These are phyloP conservation scores for Cyprinodon variegatus DNA, from an alignment of 2,113 vertebrate genomes.

Conservation along the genomic window DNA sequence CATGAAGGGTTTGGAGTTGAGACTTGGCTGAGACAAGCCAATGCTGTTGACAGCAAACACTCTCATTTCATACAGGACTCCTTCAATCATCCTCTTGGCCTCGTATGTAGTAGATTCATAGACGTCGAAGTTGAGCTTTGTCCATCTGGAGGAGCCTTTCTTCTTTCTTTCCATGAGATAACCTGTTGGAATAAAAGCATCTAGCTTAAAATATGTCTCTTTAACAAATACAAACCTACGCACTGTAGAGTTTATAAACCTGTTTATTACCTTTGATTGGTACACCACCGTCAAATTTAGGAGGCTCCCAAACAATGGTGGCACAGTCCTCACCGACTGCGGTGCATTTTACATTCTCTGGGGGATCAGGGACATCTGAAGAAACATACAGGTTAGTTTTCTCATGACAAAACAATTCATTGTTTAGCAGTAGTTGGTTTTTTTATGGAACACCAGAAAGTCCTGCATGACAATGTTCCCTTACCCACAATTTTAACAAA, in stretches of 20 bases:
- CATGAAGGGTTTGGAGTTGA: conserved; percentile 83
- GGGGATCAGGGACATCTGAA: conserved; percentile 89
- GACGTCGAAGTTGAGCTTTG: conserved; percentile 91
- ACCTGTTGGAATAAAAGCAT: conserved; percentile 69
- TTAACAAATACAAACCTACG: background rate
- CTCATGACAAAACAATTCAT: background rate
- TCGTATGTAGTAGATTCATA: conserved; percentile 81
- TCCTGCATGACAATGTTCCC: conserved; percentile 15
- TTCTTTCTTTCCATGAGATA: conserved; percentile 94
- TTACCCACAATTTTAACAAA: conserved; percentile 87
- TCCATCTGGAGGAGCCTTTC: conserved; percentile 91
- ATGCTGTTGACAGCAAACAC: conserved; percentile 89
- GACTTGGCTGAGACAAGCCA: conserved; percentile 85
- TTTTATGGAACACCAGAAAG: background rate
- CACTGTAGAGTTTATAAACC: too few species aligned
- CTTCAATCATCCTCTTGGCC: conserved; percentile 93
- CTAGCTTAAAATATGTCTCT: background rate
- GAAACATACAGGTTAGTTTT: conserved; percentile 12
- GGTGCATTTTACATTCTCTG: conserved; percentile 82
- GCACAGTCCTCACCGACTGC: conserved; percentile 87
- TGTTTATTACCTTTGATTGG: conserved; percentile 79
- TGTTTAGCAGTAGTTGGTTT: background rate
- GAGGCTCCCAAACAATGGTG: conserved; percentile 83
- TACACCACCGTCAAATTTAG: conserved; percentile 86
- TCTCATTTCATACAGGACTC: conserved; percentile 89